Evolutionary conservation across 2,888 invertebrate species (phyloP).

Genomic region (Scrobipalpa costella): DNA sequence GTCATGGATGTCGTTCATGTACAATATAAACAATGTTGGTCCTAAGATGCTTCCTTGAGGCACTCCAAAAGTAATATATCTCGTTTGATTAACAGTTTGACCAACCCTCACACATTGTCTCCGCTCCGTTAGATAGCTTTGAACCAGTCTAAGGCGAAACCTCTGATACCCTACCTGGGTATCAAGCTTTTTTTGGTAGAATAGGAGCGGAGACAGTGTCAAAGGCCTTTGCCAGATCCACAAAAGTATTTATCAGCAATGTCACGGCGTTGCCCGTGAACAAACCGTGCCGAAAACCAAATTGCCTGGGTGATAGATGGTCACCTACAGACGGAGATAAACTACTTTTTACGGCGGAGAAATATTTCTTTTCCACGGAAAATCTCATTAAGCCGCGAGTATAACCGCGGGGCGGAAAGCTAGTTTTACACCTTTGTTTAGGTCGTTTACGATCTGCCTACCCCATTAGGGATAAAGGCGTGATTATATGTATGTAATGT

Average conservation of each 20-base stretch:
- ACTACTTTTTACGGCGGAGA: not conserved
- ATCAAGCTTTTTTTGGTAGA: not conserved
- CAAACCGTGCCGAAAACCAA: not conserved
- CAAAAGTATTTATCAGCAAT: not conserved
- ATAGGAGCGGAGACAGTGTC: constrained; percentile 2
- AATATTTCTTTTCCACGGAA: too few species aligned
- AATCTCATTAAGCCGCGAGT: too few species aligned
- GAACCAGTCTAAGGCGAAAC: not conserved
- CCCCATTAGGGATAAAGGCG: too few species aligned
- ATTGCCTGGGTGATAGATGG: not conserved
- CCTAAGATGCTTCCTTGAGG: not conserved
- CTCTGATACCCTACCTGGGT: not conserved
- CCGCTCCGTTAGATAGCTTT: not conserved
- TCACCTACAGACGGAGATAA: not conserved
- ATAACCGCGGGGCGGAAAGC: too few species aligned
- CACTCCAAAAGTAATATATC: not conserved
- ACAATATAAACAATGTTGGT: not conserved
- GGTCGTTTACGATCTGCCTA: too few species aligned
- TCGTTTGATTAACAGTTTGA: not conserved
- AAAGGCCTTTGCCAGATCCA: constrained; percentile 4
- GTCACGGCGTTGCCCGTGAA: not conserved
- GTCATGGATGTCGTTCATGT: too few species aligned
- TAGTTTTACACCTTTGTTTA: too few species aligned
- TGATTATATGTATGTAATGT: too few species aligned
- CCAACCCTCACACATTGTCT: not conserved